Conservation (phyloP, 2,797 vertebrate genomes). For the Chelidonichthys spinosus region DNA sequence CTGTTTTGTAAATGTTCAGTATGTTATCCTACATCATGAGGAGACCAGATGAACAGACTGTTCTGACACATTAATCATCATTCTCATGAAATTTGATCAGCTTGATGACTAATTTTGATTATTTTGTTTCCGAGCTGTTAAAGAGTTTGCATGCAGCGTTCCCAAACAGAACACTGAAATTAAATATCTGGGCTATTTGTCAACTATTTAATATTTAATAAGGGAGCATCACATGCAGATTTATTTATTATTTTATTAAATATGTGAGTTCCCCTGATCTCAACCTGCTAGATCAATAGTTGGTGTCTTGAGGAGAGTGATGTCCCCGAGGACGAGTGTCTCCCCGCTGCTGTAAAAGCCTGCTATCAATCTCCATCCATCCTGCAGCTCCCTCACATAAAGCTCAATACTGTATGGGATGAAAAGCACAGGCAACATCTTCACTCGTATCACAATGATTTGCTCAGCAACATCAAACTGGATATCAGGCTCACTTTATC, state of each 20-base stretch:
- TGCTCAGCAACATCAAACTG: slow-evolving; percentile 52
- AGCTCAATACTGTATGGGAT: slow-evolving; percentile 31
- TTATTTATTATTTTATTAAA: slow-evolving; percentile 7
- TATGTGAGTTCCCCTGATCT: slow-evolving; percentile 30
- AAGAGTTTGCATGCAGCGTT: not conserved
- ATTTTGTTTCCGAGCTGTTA: not conserved
- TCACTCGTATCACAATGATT: slow-evolving; percentile 53
- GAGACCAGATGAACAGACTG: not conserved
- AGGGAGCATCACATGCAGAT: not conserved
- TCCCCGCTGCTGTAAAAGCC: slow-evolving; percentile 17
- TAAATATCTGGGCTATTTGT: slow-evolving; percentile 13
- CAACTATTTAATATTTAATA: slow-evolving; percentile 1
- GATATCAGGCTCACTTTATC: slow-evolving; percentile 62
- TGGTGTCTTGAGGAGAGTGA: slow-evolving; percentile 30
- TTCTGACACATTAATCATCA: not conserved
- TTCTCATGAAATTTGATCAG: not conserved
- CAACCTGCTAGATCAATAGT: slow-evolving; percentile 52
- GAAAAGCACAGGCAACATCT: slow-evolving; percentile 37
- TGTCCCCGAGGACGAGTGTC: slow-evolving; percentile 35
- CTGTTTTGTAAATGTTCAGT: not conserved
- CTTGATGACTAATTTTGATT: not conserved
- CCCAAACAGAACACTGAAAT: not conserved
- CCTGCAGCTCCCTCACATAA: not conserved
- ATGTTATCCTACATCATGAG: not conserved
- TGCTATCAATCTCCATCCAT: slow-evolving; percentile 46